Evolutionary conservation across 2,113 vertebrate species (phyloP), one percentile per base, ranked within the genome.

Genomic region (Oreochromis tanganicae): DNA sequence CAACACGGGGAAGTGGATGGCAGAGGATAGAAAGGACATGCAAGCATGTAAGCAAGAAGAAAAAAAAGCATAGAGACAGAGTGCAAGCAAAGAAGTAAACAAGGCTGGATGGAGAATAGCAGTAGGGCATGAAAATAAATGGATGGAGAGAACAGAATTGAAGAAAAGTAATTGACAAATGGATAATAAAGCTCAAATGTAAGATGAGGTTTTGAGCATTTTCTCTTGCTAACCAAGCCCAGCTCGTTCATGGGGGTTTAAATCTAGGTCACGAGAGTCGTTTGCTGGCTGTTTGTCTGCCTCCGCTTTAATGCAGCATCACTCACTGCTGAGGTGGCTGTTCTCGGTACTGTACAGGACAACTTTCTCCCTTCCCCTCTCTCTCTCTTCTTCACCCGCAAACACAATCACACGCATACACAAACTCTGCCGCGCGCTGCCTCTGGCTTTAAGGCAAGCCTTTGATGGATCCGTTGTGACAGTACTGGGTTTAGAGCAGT

Each of bases 401-500:
- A 85, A 87, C 90, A 89, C 89, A 92, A 57, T 46, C 81, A 56
- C 87, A 52, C 41, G 34, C 78, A 56, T 61, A 85, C 91, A 89
- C 78, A 91, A 88, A 93, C 83, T 87, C 85, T 78, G 89, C 85
- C 56, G 83, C 73, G 12, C 61, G 32, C 89, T 14, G 89, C 86
- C 86, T 61, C 75, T 91, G 85, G 93, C 93, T 95, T 88, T 84
- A 84, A 95, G 90, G 93, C 92, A 85, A 1, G 36, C 85, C 85
- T 92, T 80, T 95, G 95, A 95, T 61, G 38, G 90, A 95, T 94
- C 87, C 83, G 43, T 88, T 91, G 89, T 95, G 94, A 94, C 95
- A 94, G 94, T 88, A 92, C 92, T 95, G 91, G 93, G 94, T 95
- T 94, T 91, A 87, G 87, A 95, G 88, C 93, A 82, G 92, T 88